Evolutionary conservation across 2,888 invertebrate genomes (phyloP), one percentile per base, ranked within the genome.

Genomic region (Mythimna pallens): DNA sequence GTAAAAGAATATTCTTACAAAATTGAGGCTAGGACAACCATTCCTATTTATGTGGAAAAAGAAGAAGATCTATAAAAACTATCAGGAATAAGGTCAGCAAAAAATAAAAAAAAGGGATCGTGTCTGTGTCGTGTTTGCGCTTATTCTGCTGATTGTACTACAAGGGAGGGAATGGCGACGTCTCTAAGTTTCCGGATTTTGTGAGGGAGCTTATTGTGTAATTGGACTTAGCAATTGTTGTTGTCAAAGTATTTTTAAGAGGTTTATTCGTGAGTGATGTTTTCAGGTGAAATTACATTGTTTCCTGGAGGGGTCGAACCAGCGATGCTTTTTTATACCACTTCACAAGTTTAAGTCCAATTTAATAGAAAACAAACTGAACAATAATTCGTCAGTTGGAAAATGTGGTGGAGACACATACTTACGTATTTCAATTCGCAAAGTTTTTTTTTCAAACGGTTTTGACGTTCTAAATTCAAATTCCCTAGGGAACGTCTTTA

Each of bases 141-240:
- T 61, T 69, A 75, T 72, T 85, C 65, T 85, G 85, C 76, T 85
- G 80, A 85, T 68, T 57, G 73, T 81, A 78, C 71, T 40, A 65
- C 40, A 63, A 34, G 43, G 36, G 59, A 22, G 61, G 52, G 68
- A 63, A 30, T 58, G 62, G 50, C 25, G 58, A 66, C 12, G n/a
- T 14, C 20, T 36, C 36, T 52, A 25, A 59, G 68, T 61, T 83
- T 50, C 65, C 76, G 65, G 59, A 54, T 30, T 68, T 65, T 55
- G 34, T 43, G 47, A 62, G 58, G 8, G 22, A 17, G 20, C 54
- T 62, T 50, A 59, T 73, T 79, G 17, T 72, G 65, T 73, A 72
- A 80, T 40, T 68, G 58, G 52, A 34, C 40, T 20, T 20, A 5
- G 36, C 52, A 34, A 34, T 54, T 34, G 52, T 30, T 81, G 72